A percentile compares a stretch with the other conserved stretches of the same genome.
Evolutionary conservation across 2,797 vertebrate species (phyloP).

Genomic region (Hemitrygon akajei): DNA sequence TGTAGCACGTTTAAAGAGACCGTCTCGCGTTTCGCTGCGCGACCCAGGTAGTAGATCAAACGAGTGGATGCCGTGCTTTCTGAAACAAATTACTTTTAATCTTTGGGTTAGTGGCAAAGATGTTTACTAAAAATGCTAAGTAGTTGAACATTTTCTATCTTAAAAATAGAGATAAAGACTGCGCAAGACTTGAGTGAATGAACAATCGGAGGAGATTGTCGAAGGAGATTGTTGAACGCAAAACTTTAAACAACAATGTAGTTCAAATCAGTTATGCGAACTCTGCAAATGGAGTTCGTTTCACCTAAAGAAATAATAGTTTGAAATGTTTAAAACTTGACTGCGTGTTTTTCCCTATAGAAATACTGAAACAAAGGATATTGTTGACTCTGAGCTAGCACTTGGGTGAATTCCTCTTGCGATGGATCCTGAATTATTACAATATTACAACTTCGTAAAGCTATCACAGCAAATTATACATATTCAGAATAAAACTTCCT

Average conservation of each 20-base stretch:
- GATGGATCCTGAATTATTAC: not conserved
- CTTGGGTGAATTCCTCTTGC: not conserved
- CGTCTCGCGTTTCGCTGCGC: not conserved
- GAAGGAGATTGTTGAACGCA: not conserved
- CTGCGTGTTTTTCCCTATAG: not conserved
- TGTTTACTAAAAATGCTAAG: not conserved
- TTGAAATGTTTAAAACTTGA: not conserved
- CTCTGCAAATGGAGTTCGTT: not conserved
- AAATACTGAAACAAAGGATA: slow-evolving; percentile 26
- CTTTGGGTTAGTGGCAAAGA: not conserved
- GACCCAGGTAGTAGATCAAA: not conserved
- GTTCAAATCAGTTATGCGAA: too few relatives aligned
- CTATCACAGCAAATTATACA: not conserved
- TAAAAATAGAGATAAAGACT: not conserved
- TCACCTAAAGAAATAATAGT: not conserved
- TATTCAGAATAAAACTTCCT: not conserved
- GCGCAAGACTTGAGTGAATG: not conserved
- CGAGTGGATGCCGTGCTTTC: not conserved
- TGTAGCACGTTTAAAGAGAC: slow-evolving; percentile 5
- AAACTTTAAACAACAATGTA: not conserved
- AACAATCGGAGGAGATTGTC: not conserved
- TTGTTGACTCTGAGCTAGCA: not conserved
- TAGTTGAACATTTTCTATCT: not conserved
- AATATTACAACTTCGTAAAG: not conserved
- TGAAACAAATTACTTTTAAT: not conserved